Evolutionary conservation across 2,797 vertebrate species (phyloP).

Genomic region (Siniperca obscura): DNA sequence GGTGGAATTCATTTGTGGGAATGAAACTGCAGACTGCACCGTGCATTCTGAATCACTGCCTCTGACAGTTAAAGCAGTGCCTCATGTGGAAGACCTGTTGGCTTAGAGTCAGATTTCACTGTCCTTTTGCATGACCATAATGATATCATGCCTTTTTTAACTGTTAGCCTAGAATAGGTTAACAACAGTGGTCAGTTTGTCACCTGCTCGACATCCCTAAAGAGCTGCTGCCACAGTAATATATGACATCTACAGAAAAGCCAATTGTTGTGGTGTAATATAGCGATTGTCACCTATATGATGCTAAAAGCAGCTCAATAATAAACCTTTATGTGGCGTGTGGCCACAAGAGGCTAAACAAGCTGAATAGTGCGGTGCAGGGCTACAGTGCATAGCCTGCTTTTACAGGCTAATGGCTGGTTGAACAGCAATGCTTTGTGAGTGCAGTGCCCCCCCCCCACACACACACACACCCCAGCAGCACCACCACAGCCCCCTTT

Average conservation of each 20-base stretch:
- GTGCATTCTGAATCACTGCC: conserved; percentile 6
- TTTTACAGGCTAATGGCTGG: conserved; percentile 53
- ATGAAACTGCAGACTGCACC: conserved; percentile 9
- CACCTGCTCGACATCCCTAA: background rate
- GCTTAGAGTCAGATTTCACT: conserved; percentile 44
- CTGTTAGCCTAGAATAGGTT: conserved; percentile 33
- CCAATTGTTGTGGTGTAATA: background rate
- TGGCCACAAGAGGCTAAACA: background rate
- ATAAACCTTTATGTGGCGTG: background rate
- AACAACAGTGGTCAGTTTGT: conserved; percentile 22
- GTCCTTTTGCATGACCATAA: conserved; percentile 18
- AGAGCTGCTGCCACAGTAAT: background rate
- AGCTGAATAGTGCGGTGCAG: conserved; percentile 4
- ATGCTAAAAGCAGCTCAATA: background rate
- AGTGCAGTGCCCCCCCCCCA: conserved; percentile 49
- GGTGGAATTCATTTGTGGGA: conserved; percentile 4
- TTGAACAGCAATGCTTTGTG: conserved; percentile 76
- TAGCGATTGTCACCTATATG: background rate
- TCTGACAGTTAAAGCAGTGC: conserved; percentile 35
- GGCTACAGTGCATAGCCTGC: conserved; percentile 21
- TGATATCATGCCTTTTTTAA: conserved; percentile 42
- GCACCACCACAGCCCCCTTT: conserved; percentile 13
- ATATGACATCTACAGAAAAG: background rate
- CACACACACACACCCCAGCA: conserved; percentile 22
- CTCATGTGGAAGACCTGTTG: conserved; percentile 44